These are phyloP conservation scores for Oeneis ivallda DNA, from an alignment of 2,888 invertebrate genomes.

Conservation along the genomic window DNA sequence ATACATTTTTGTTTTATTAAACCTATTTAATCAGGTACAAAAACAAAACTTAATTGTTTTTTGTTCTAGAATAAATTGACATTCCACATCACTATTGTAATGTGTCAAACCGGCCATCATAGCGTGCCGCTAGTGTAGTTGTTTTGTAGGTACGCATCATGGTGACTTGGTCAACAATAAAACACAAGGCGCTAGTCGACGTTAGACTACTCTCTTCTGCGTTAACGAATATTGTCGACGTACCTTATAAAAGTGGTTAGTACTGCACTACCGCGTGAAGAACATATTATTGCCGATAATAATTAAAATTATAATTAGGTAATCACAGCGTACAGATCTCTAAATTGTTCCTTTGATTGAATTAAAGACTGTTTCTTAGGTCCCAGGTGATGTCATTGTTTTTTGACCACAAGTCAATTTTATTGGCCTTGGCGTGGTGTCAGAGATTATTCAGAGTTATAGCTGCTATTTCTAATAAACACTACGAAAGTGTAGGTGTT, in stretches of 20 bases:
- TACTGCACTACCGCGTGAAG: neutral
- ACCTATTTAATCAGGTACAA: too few species aligned
- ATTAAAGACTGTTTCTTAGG: conserved; percentile 37
- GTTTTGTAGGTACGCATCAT: too few species aligned
- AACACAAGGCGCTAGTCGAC: too few species aligned
- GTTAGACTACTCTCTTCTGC: too few species aligned
- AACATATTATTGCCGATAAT: neutral
- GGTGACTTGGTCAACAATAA: too few species aligned
- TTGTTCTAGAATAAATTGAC: too few species aligned
- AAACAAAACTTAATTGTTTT: too few species aligned
- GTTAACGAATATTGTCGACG: too few species aligned
- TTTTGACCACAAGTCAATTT: conserved; percentile 46
- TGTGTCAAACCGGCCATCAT: too few species aligned
- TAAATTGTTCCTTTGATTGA: conserved; percentile 32
- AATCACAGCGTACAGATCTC: neutral
- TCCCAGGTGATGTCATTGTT: conserved; percentile 52
- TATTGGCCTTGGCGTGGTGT: conserved; percentile 55
- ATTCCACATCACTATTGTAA: too few species aligned
- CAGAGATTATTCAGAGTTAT: conserved; percentile 51
- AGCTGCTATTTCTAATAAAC: conserved; percentile 53
- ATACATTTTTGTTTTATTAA: too few species aligned
- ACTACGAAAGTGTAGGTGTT: conserved; percentile 50
- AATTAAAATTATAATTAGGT: neutral
- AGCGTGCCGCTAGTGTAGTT: too few species aligned
- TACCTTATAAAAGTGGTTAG: neutral